Base-by-base conservation (phyloP, 2,888 invertebrate species). In the Yponomeuta evonymella region DNA sequence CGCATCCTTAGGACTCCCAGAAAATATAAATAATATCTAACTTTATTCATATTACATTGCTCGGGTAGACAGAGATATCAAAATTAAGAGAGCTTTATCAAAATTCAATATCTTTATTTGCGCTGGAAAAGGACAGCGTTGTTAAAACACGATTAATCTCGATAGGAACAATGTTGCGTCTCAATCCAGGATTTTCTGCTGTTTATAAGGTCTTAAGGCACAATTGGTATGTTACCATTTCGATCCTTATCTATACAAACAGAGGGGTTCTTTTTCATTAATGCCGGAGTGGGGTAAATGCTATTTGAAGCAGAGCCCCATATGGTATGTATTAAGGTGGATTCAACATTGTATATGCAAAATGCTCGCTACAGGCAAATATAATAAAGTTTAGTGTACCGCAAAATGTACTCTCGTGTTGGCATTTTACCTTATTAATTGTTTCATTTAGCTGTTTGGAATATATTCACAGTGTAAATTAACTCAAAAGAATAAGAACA, bases 31-130 rank as follows among this genome's bases (percentile, higher is more conserved):
- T 30, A 71, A 63, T 63, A 23, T 23, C 23, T 23, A 63, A 71
- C 70, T 72, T 70, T 72, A 70, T 70, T 62, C 43, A 63, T 66
- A 72, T 72, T 79, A 77, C 77, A 79, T 81, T 79, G 76, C 69
- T 68, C n/a, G 12, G 76, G 74, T 74, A 83, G 86, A 86, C 79
- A 83, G 85, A 85, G 84, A 83, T 76, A 23, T 23, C 23, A 23
- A 23, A 23, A 23, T 23, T 23, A 1, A 23, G 23, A 23, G 23
- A 77, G 79, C 77, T 79, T 86, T 89, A 90, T 90, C 89, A 83
- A 86, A 86, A 87, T 88, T 88, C 88, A 86, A 90, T 90, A 90
- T 89, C 88, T 90, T 88, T 88, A 90, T 89, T 87, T 83, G 84
- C 81, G 85, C 82, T 83, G 82, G 88, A 87, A 84, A 86, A 86